A percentile compares a stretch with the other conserved stretches of the same genome.
These are phyloP conservation scores for Tachuris rubrigastra DNA, from an alignment of 2,113 vertebrate genomes.

Conservation along the genomic window DNA sequence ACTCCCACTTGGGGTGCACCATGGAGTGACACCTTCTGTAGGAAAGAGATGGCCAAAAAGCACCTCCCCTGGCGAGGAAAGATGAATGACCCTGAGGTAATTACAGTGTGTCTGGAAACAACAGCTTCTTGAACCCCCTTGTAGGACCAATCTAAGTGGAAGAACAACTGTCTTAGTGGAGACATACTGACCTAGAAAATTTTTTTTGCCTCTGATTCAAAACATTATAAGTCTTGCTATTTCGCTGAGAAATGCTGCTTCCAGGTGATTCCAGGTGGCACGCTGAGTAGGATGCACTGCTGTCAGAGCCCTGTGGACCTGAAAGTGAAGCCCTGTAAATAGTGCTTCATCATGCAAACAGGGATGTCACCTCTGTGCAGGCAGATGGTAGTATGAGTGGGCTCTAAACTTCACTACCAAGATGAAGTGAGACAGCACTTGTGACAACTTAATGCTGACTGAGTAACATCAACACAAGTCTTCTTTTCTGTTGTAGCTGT, in stretches of 20 bases:
- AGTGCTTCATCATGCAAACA: constrained; percentile 45
- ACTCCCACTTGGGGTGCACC: background rate
- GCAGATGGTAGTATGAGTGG: constrained; percentile 45
- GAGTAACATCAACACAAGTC: constrained; percentile 29
- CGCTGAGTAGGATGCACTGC: background rate
- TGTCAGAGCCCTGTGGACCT: constrained; percentile 16
- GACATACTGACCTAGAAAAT: background rate
- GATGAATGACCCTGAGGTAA: background rate
- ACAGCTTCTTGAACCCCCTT: background rate
- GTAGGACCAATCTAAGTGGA: background rate
- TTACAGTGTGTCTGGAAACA: background rate
- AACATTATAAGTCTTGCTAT: background rate
- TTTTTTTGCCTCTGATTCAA: background rate
- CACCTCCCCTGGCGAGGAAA: background rate
- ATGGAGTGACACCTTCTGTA: background rate
- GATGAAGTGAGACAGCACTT: constrained; percentile 10
- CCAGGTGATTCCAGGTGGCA: background rate
- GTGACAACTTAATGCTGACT: constrained; percentile 55
- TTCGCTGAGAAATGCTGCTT: background rate
- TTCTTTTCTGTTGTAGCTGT: constrained; percentile 37
- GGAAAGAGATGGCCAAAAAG: background rate
- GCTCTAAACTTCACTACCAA: background rate
- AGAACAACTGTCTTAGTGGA: background rate
- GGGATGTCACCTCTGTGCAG: constrained; percentile 29
- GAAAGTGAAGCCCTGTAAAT: background rate